A percentile compares a stretch with the other conserved stretches of the same genome.
Evolutionary conservation across 2,888 invertebrate species (phyloP).

Genomic region (Stenichneumon culpator): DNA sequence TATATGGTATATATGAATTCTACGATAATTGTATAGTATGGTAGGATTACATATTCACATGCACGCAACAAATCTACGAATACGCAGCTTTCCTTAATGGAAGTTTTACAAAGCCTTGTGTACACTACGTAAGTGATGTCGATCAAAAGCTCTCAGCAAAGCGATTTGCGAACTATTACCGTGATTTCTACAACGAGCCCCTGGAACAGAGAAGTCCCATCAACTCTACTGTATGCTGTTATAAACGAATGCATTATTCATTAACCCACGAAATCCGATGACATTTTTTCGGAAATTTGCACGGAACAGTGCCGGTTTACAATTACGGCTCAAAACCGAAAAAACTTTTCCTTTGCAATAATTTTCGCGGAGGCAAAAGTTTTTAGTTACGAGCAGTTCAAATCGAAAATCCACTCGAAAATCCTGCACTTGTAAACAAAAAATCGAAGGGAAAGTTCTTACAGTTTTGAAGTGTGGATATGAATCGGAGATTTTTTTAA

Average conservation of each 20-base stretch:
- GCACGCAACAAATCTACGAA: constrained; percentile 44
- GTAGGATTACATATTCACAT: constrained; percentile 34
- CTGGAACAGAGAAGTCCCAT: neutral
- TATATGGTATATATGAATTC: constrained; percentile 25
- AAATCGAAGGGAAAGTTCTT: neutral
- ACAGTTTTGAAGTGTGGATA: neutral
- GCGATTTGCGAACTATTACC: constrained; percentile 32
- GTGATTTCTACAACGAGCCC: constrained; percentile 22
- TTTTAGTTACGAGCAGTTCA: neutral
- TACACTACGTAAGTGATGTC: constrained; percentile 19
- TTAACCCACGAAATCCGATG: constrained; percentile 43
- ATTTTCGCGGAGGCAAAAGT: neutral
- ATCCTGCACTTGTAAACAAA: neutral
- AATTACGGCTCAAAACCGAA: neutral
- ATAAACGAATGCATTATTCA: constrained; percentile 23
- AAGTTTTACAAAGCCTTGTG: constrained; percentile 47
- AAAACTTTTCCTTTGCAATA: neutral
- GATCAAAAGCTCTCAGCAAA: constrained; percentile 44
- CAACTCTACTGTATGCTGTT: constrained; percentile 27
- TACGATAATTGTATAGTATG: constrained; percentile 35
- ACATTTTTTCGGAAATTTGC: neutral
- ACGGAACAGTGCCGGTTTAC: neutral
- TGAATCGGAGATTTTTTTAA: neutral
- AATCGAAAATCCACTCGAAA: neutral
- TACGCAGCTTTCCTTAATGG: constrained; percentile 27